A percentile compares a stretch with the other conserved stretches of the same genome.
Conservation (phyloP, 2,888 invertebrate genomes). For the Acleris holmiana region DNA sequence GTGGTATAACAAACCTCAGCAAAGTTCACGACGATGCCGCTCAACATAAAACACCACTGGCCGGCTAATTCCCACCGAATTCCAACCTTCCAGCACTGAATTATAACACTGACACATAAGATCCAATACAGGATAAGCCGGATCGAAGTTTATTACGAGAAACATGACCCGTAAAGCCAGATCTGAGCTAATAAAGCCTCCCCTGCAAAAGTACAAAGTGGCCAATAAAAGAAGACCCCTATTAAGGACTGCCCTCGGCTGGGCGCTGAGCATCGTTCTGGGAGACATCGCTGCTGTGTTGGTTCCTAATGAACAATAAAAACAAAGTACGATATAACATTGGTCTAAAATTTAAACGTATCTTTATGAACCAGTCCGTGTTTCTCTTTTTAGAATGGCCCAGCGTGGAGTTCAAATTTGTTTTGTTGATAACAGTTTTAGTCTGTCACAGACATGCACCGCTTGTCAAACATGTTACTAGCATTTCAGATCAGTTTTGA, state of each 20-base stretch:
- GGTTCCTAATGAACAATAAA: conserved; percentile 63
- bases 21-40: no score
- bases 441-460: neutral
- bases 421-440: neutral
- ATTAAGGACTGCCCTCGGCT: conserved; percentile 54
- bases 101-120: conserved; percentile 32
- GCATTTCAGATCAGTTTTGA: neutral
- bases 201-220: conserved; percentile 60
- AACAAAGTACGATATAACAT: conserved; percentile 43
- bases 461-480: neutral
- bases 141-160: conserved; percentile 59
- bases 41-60: no score
- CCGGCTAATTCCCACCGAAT: no score
- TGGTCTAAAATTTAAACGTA: neutral
- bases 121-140: conserved; percentile 23
- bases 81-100: conserved; percentile 8
- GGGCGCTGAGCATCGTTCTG: conserved; percentile 21
- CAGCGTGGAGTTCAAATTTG: neutral
- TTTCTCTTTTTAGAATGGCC: neutral
- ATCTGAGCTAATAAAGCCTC: conserved; percentile 69
- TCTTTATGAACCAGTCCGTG: neutral
- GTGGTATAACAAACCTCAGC: no score
- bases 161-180: conserved; percentile 72
- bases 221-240: conserved; percentile 56
- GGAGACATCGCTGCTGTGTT: conserved; percentile 46